Base-by-base conservation (phyloP, 2,113 vertebrate genomes). In the Hippocampus zosterae region DNA sequence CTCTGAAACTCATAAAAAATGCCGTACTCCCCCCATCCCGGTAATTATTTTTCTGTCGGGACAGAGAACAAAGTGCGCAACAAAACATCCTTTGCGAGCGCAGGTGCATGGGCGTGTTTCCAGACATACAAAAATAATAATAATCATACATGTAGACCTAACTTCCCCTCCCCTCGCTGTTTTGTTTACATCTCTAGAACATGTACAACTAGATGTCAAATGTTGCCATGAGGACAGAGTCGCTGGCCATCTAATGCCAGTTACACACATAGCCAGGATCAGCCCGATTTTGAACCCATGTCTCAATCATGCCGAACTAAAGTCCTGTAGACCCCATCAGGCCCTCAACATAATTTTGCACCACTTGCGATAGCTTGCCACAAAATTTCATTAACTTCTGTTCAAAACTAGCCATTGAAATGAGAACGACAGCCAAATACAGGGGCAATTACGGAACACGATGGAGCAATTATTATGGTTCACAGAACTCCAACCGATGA, bases 51-150 rank as follows among this genome's bases (percentile, higher is more conserved):
- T 89, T 88, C 89, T 81, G 81, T 73, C 40, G 84, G 83, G 83
- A 90, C 84, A 80, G 81, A 91, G 89, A 92, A 92, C 91, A 92
- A 92, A 92, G 90, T 89, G 86, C 77, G 82, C 74, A 29, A 78
- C 83, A 85, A 90, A 60, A 60, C 27, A 60, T 60, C 57, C 7
- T 33, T 18, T 33, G 57, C 27, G 7, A 33, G 27, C 27, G 25
- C 57, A 60, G 57, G 57, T 33, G 57, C 57, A 60, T 8, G 15
- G 27, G 57, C 57, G 27, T 60, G 57, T 60, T 60, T 42, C 19
- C 25, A 42, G 10, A 23, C 25, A 8, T 63, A n/a, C 61, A 63
- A 25, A 70, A 72, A 76, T 72, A 59, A 83, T 72, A 59, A 83
- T 33, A 60, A 60, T 60, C 29, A 70, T 74, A 75, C 64, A 82